Evolutionary conservation across 92 coral and sea anemone genomes (phyloP).

Genomic region (Palythoa caribaeorum): DNA sequence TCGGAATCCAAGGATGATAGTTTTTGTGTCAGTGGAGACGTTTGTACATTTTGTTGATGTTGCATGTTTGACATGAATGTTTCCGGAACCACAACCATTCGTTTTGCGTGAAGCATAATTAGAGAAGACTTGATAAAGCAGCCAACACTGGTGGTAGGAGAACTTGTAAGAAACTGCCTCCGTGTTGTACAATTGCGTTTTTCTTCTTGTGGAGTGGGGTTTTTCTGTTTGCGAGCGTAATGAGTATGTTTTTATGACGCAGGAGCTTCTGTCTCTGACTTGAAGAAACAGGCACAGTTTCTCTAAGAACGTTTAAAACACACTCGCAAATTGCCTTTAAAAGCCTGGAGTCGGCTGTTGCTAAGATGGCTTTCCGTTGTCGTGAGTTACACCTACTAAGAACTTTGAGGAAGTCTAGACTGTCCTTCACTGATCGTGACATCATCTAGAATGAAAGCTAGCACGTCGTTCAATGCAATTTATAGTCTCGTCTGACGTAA

Average conservation of each 20-base stretch:
- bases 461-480: not conserved
- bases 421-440: slow-evolving; percentile 16
- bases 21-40: not conserved
- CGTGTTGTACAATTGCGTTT: not conserved
- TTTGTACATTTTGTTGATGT: slow-evolving; percentile 16
- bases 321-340: slow-evolving; percentile 15
- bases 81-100: slow-evolving; percentile 14
- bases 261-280: not conserved
- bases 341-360: not conserved
- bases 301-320: slow-evolving; percentile 3
- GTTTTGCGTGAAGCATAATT: not conserved
- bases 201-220: slow-evolving; percentile 3
- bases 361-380: slow-evolving; percentile 2
- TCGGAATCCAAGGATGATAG: not conserved
- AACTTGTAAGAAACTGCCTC: slow-evolving; percentile 10
- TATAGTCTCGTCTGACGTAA: not conserved
- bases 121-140: not conserved
- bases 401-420: not conserved
- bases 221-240: not conserved
- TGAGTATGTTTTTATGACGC: slow-evolving; percentile 13
- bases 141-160: not conserved
- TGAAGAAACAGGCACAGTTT: not conserved
- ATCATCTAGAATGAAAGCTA: not conserved
- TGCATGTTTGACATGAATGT: slow-evolving; percentile 6
- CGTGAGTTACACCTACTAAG: slow-evolving; percentile 14